These are phyloP conservation scores for Zaprionus inermis DNA, from an alignment of 1,140 invertebrate genomes.

Conservation along the genomic window DNA sequence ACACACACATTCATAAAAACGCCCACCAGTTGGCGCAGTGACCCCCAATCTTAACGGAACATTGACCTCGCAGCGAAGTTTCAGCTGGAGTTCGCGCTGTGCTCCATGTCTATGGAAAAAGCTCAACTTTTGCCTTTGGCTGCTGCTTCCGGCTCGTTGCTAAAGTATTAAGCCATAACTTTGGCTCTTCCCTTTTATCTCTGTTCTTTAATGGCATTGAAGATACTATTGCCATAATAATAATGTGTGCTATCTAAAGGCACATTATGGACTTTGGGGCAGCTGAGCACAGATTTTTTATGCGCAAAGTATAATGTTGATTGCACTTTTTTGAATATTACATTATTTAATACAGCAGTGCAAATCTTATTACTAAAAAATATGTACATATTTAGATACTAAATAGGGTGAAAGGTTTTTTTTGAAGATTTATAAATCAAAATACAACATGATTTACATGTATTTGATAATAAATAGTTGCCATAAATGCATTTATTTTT, in stretches of 20 bases:
- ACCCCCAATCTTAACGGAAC: slow-evolving; percentile 38
- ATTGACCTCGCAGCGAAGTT: slow-evolving; percentile 28
- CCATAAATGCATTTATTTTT: no score
- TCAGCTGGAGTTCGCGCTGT: background rate
- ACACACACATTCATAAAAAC: slow-evolving; percentile 1
- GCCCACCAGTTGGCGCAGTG: slow-evolving; percentile 43
- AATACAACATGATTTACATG: no score
- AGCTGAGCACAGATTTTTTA: no score
- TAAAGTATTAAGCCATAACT: background rate
- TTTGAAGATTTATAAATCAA: no score
- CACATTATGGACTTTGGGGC: no score
- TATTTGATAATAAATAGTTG: no score
- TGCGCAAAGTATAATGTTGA: no score
- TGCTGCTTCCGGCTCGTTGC: background rate
- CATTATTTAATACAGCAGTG: no score
- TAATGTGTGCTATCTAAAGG: background rate
- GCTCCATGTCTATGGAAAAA: background rate
- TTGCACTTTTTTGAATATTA: no score
- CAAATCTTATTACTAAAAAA: no score
- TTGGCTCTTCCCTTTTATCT: background rate
- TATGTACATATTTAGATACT: no score
- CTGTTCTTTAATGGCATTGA: background rate
- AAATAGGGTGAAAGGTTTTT: no score
- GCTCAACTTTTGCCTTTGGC: background rate
- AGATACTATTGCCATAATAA: background rate